These are phyloP conservation scores for Misgurnus anguillicaudatus DNA, from an alignment of 2,113 vertebrate genomes.

Conservation along the genomic window DNA sequence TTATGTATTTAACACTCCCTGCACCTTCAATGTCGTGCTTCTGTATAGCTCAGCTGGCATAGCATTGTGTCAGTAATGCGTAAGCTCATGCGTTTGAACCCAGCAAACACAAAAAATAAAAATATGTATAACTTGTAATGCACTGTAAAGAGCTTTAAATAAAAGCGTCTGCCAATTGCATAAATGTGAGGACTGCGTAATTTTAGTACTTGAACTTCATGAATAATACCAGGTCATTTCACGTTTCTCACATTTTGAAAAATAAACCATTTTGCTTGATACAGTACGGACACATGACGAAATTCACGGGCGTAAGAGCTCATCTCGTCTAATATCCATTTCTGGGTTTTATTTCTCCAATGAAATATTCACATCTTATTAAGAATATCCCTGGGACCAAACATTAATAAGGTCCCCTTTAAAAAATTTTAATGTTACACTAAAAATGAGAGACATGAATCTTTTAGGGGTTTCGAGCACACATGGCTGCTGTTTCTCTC, in stretches of 20 bases:
- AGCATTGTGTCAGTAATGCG: too few relatives aligned
- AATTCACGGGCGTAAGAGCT: neutral
- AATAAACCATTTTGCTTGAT: neutral
- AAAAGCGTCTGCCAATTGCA: too few relatives aligned
- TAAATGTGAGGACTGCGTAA: too few relatives aligned
- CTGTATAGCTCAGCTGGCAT: too few relatives aligned
- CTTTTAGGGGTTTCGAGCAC: constrained; percentile 33
- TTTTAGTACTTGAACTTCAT: too few relatives aligned
- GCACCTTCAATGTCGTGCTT: too few relatives aligned
- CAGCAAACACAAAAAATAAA: too few relatives aligned
- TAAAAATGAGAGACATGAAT: constrained; percentile 55
- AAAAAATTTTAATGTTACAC: constrained; percentile 49
- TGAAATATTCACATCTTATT: constrained; percentile 59
- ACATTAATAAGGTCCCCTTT: constrained; percentile 48
- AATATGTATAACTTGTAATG: too few relatives aligned
- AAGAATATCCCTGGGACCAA: constrained; percentile 50
- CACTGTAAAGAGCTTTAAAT: too few relatives aligned
- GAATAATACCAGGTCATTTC: neutral
- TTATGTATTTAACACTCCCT: too few relatives aligned
- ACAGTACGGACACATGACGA: neutral
- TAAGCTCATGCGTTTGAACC: too few relatives aligned
- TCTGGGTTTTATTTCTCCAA: constrained; percentile 39
- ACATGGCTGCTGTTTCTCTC: neutral
- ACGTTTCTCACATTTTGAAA: neutral
- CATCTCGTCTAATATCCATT: neutral